Base-by-base conservation (phyloP, 2,113 vertebrate genomes). In the Caracal caracal region DNA sequence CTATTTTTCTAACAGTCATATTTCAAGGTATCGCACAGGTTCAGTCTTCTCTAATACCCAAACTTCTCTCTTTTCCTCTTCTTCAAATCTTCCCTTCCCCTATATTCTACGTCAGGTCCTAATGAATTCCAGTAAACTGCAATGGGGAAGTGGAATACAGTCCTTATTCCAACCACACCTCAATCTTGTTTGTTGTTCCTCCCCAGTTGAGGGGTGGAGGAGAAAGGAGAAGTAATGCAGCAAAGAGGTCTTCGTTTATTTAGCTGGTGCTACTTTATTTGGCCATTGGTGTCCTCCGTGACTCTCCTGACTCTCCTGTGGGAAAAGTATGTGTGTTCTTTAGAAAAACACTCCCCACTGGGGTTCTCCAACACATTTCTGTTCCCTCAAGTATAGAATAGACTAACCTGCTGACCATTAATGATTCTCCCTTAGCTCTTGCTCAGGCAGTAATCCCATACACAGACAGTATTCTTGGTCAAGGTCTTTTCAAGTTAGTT, bases 161-260 rank as follows among this genome's bases (percentile, higher is more conserved):
- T 59, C 8, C 66, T 73, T 65, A 40, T 63, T 68, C 71, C 43
- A 66, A 10, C 65, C 63, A 47, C 35, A 65, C 30, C n/a, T 53
- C 37, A 35, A 0, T 61, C n/a, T 33, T 78, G 30, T 51, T 43
- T 51, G 10, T 40, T 86, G 10, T 92, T 94, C 68, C 84, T 90
- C 59, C 49, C 78, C 5, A 28, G 17, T 0, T 51, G 37, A 93
- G 7, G 15, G 2, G 28, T 47, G 26, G 47, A 86, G 53, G 35
- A 95, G 63, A 96, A 96, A 92, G 82, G 51, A 95, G 93, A 94
- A 97, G 16, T 49, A 59, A 95, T 68, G 30, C 84, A 89, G 40
- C n/a, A 81, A 78, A 90, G 84, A 47, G 47, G 0, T 82, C 63
- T 89, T 85, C 16, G 40, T 73, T 94, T 94, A 5, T 66, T 78